These are phyloP conservation scores for Bombycilla garrulus DNA, from an alignment of 2,113 vertebrate species.

Conservation along the genomic window DNA sequence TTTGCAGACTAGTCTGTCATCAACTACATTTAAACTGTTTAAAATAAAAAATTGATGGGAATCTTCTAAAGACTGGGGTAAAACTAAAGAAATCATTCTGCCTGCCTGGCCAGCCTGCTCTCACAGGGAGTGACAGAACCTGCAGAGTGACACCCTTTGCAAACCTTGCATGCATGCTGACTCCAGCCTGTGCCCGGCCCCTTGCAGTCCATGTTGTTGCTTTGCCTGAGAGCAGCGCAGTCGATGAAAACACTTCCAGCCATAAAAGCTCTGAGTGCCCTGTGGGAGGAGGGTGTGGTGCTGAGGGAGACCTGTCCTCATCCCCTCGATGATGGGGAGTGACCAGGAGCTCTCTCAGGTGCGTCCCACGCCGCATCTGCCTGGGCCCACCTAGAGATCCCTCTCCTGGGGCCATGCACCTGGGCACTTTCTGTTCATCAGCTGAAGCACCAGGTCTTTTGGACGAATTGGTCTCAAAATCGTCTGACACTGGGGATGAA, in stretches of 20 bases:
- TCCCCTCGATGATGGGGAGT: neutral
- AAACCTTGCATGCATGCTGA: neutral
- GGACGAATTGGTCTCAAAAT: neutral
- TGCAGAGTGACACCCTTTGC: neutral
- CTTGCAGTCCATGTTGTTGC: neutral
- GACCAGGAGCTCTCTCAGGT: neutral
- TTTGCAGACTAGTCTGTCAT: neutral
- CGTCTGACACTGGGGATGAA: neutral
- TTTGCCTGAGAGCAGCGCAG: neutral
- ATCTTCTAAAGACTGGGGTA: neutral
- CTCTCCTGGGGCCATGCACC: fast-evolving
- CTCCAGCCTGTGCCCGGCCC: neutral
- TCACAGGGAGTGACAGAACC: neutral
- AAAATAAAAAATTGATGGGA: neutral
- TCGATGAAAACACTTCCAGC: neutral
- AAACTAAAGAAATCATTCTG: neutral
- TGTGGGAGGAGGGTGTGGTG: neutral
- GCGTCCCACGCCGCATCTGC: neutral
- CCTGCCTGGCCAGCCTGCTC: neutral
- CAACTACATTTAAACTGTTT: neutral
- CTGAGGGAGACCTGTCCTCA: neutral
- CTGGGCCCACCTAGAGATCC: fast-evolving
- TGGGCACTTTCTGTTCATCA: neutral
- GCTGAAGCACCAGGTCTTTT: neutral
- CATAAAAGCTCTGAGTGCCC: neutral